Evolutionary conservation across 2,113 vertebrate species (phyloP).

Genomic region (Lampris megalopsis): DNA sequence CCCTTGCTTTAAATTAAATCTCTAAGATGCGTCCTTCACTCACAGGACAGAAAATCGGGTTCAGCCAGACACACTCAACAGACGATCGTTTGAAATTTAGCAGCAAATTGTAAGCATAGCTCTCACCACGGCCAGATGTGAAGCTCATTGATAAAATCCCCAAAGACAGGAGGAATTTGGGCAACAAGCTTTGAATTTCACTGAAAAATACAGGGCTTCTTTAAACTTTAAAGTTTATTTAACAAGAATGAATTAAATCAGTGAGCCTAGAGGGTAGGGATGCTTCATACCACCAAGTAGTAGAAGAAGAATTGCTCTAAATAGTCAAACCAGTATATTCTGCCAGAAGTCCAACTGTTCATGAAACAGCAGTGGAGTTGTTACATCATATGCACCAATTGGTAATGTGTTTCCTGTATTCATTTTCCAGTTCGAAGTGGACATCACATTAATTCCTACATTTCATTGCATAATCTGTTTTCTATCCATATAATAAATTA

Average conservation of each 20-base stretch:
- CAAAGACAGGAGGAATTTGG: background rate
- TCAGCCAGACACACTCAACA: background rate
- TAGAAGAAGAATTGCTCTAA: too few species aligned
- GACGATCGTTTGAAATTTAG: background rate
- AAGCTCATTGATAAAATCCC: conserved; percentile 25
- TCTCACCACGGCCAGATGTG: conserved; percentile 1
- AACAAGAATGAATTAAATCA: background rate
- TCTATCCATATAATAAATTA: too few species aligned
- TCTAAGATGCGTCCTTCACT: background rate
- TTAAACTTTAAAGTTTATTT: conserved; percentile 15
- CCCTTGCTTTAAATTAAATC: conserved; percentile 8
- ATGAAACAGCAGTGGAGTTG: too few species aligned
- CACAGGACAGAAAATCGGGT: background rate
- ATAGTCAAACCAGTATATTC: too few species aligned
- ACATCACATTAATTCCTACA: too few species aligned
- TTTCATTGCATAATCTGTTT: too few species aligned
- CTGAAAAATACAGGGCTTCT: background rate
- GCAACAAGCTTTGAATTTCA: too few species aligned
- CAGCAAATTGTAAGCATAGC: conserved; percentile 17
- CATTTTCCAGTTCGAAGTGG: too few species aligned
- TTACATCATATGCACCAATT: too few species aligned
- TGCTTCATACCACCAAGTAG: too few species aligned
- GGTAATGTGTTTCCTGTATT: too few species aligned
- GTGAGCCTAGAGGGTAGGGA: background rate
- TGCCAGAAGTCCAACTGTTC: too few species aligned